Evolutionary conservation across 2,113 vertebrate species (phyloP).

Genomic region (Amphiprion ocellaris): DNA sequence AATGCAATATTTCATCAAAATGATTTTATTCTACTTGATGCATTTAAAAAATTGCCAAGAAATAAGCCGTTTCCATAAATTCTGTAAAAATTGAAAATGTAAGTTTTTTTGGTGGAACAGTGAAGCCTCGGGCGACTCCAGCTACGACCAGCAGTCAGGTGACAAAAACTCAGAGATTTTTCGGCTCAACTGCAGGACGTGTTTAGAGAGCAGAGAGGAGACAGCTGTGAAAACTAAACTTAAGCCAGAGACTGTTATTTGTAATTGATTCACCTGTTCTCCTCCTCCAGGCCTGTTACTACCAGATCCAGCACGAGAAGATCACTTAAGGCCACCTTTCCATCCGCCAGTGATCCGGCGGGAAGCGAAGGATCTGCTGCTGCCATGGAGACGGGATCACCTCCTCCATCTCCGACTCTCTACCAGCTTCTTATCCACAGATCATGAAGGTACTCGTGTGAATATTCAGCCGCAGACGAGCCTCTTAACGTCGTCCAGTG

Average conservation of each 20-base stretch:
- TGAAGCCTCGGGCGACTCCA: too few species aligned
- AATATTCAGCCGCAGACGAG: conserved; percentile 15
- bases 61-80: too few species aligned
- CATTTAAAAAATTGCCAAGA: too few species aligned
- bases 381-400: conserved; percentile 14
- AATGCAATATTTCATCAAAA: too few species aligned
- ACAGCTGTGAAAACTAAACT: too few species aligned
- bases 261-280: neutral
- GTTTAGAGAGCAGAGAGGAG: too few species aligned
- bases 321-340: conserved; percentile 86
- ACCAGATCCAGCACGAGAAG: conserved; percentile 99
- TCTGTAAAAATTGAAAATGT: too few species aligned
- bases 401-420: neutral
- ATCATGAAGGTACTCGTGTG: conserved; percentile 15
- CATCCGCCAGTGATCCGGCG: neutral
- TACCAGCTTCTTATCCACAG: neutral
- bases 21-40: too few species aligned
- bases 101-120: too few species aligned
- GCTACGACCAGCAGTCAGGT: too few species aligned
- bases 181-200: too few species aligned
- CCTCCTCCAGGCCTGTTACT: conserved; percentile 93
- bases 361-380: conserved; percentile 42
- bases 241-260: neutral
- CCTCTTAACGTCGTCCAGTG: conserved; percentile 23
- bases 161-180: too few species aligned